Conservation (phyloP, 2,797 vertebrate species). For the Cyprinodon diabolis region DNA sequence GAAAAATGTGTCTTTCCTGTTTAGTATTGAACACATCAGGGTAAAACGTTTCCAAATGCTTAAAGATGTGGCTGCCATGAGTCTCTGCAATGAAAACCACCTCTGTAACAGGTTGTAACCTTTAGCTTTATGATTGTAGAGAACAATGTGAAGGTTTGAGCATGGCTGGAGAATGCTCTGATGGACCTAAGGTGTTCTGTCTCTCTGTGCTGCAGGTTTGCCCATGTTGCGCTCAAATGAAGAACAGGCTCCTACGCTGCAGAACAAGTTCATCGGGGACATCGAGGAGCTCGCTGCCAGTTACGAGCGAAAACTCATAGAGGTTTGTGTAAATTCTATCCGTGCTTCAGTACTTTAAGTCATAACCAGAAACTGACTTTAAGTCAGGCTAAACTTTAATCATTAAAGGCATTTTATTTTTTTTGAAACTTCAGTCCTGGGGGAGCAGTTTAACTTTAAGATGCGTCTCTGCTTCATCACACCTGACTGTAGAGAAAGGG, state of each 20-base stretch:
- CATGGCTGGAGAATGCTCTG: background rate
- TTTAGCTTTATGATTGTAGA: too few species aligned
- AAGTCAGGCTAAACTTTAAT: background rate
- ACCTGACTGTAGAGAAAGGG: too few species aligned
- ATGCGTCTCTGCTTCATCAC: too few species aligned
- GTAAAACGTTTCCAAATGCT: too few species aligned
- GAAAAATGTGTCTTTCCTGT: slow-evolving; percentile 1
- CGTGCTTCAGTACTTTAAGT: too few species aligned
- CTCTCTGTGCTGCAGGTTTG: slow-evolving; percentile 73
- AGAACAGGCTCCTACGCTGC: slow-evolving; percentile 79
- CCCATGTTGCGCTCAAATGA: slow-evolving; percentile 85
- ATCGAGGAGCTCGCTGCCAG: slow-evolving; percentile 91
- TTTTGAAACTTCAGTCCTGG: too few species aligned
- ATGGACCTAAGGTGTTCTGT: background rate
- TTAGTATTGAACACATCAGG: slow-evolving; percentile 28
- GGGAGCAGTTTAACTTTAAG: too few species aligned
- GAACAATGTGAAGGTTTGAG: too few species aligned
- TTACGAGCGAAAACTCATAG: slow-evolving; percentile 96
- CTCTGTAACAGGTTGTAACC: too few species aligned
- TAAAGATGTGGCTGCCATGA: too few species aligned
- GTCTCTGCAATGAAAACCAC: too few species aligned
- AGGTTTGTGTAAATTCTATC: slow-evolving; percentile 81
- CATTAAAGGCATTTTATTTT: too few species aligned
- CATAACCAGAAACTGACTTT: background rate
- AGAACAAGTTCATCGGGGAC: slow-evolving; percentile 88